A percentile compares a stretch with the other conserved stretches of the same genome.
Conservation (phyloP, 2,888 invertebrate genomes). For the Limulus polyphemus region DNA sequence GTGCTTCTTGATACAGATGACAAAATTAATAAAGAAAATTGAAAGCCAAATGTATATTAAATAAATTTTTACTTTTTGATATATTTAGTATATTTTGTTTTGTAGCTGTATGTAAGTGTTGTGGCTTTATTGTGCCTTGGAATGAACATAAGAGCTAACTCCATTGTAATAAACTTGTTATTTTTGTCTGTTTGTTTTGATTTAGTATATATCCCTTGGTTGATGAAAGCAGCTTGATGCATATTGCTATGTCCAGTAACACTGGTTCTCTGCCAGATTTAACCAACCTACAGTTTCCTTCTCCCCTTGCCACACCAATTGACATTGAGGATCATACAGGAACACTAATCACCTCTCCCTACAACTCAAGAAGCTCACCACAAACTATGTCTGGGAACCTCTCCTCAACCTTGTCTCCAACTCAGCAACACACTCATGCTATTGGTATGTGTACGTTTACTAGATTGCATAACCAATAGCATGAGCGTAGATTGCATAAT, state of each 20-base stretch:
- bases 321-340: conserved; percentile 43
- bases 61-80: too few species aligned
- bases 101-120: too few species aligned
- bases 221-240: conserved; percentile 23
- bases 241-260: conserved; percentile 32
- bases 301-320: conserved; percentile 59
- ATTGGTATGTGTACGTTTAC: conserved; percentile 10
- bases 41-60: too few species aligned
- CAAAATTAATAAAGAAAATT: too few species aligned
- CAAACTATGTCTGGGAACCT: not conserved
- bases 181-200: conserved; percentile 29
- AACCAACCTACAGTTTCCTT: conserved; percentile 76
- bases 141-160: not conserved
- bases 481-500: too few species aligned
- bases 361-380: not conserved
- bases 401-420: conserved; percentile 6
- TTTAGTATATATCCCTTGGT: conserved; percentile 56
- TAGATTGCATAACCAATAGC: too few species aligned
- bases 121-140: too few species aligned
- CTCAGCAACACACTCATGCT: conserved; percentile 11
- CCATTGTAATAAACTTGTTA: not conserved
- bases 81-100: too few species aligned
- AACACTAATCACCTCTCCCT: conserved; percentile 3
- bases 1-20: too few species aligned
- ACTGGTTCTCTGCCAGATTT: conserved; percentile 88